Evolutionary conservation across 2,113 vertebrate species (phyloP).

Genomic region (Argyrosomus japonicus): DNA sequence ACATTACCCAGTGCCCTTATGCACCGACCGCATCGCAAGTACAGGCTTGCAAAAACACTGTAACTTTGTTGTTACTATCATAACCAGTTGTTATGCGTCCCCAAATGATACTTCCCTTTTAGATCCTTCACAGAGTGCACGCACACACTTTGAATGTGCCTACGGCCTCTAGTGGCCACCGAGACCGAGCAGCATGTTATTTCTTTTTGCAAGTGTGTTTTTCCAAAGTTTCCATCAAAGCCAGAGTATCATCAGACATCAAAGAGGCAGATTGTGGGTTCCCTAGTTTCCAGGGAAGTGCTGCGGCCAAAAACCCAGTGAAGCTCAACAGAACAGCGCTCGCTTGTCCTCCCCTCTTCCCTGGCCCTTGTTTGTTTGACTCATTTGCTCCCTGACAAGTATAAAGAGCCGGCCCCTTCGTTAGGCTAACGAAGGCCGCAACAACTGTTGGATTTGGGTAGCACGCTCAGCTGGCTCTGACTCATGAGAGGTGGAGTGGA

Average conservation of each 20-base stretch:
- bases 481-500: constrained; percentile 48
- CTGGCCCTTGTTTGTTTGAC: constrained; percentile 81
- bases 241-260: constrained; percentile 76
- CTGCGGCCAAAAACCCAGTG: constrained; percentile 79
- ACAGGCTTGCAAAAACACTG: constrained; percentile 70
- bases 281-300: constrained; percentile 79
- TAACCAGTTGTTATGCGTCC: constrained; percentile 76
- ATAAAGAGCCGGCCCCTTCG: constrained; percentile 80
- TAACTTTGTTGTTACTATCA: constrained; percentile 72
- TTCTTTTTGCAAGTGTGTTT: constrained; percentile 71
- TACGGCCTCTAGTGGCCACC: constrained; percentile 76
- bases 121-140: constrained; percentile 54
- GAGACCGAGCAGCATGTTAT: constrained; percentile 68
- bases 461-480: constrained; percentile 77
- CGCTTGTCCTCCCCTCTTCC: constrained; percentile 77
- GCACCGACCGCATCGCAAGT: constrained; percentile 59
- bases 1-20: constrained; percentile 53
- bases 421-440: constrained; percentile 83
- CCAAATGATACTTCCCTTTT: constrained; percentile 68
- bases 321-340: constrained; percentile 79
- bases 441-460: constrained; percentile 82
- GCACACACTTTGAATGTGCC: constrained; percentile 69
- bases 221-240: constrained; percentile 80
- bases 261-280: constrained; percentile 82
- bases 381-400: constrained; percentile 83